A percentile compares a stretch with the other conserved stretches of the same genome.
Evolutionary conservation across 2,797 vertebrate species (phyloP).

Genomic region (Numenius phaeopus): DNA sequence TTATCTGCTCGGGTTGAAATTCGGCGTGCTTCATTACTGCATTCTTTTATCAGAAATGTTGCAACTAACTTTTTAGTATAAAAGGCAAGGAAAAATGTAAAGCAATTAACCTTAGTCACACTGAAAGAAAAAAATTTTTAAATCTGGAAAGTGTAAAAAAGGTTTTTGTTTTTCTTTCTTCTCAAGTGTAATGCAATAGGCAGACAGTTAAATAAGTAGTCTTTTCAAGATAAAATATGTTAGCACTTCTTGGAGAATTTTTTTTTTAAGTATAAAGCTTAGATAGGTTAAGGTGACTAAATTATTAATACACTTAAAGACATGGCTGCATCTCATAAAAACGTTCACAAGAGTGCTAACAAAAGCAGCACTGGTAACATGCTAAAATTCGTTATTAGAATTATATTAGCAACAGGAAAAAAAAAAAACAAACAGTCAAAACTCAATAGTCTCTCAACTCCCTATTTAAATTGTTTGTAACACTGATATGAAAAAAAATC

Average conservation of each 20-base stretch:
- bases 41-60: not conserved
- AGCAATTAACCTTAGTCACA: not conserved
- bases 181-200: not conserved
- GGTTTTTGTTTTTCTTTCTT: not conserved
- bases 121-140: not conserved
- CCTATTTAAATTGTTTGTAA: conserved; percentile 53
- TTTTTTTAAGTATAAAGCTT: not conserved
- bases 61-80: not conserved
- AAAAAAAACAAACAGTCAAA: not conserved
- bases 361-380: conserved; percentile 44
- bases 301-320: conserved; percentile 49
- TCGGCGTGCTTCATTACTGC: not conserved
- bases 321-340: conserved; percentile 56
- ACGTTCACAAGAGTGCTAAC: conserved; percentile 42
- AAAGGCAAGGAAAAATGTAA: not conserved
- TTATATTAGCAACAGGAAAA: not conserved
- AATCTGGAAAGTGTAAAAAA: not conserved
- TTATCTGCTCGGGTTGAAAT: not conserved
- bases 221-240: conserved; percentile 9
- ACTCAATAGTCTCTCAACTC: not conserved
- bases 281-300: conserved; percentile 52
- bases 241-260: not conserved
- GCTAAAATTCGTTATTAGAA: conserved; percentile 36
- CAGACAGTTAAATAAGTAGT: not conserved
- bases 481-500: conserved; percentile 61